phyloP scores from a whole-genome alignment of 2,797 vertebrate species.

The Characodon lateralis region DNA sequence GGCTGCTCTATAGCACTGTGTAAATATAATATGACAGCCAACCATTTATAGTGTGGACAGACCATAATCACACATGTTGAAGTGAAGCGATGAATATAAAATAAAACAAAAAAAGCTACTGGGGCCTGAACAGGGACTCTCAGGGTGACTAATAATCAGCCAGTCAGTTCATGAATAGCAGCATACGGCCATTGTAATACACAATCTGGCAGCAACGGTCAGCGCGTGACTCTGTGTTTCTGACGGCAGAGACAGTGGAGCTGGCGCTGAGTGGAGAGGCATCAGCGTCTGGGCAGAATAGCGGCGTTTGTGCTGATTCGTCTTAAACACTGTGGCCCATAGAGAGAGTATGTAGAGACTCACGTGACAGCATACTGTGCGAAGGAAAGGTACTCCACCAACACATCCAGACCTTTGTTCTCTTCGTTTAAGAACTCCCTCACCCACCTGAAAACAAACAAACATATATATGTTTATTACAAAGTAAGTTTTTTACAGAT shows the following conservation, averaged over 20 bases:
- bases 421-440: slow-evolving; percentile 98
- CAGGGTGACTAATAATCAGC: slow-evolving; percentile 73
- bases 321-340: slow-evolving; percentile 21
- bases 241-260: slow-evolving; percentile 45
- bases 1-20: slow-evolving; percentile 29
- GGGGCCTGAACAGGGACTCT: slow-evolving; percentile 55
- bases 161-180: slow-evolving; percentile 72
- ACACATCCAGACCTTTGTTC: slow-evolving; percentile 95
- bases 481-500: neutral
- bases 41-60: slow-evolving; percentile 65
- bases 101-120: slow-evolving; percentile 43
- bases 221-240: slow-evolving; percentile 71
- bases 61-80: slow-evolving; percentile 65
- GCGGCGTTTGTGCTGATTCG: slow-evolving; percentile 69
- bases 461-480: neutral
- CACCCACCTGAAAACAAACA: slow-evolving; percentile 87
- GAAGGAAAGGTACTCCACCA: slow-evolving; percentile 98
- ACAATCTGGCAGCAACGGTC: slow-evolving; percentile 52
- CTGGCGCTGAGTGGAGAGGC: slow-evolving; percentile 50
- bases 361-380: slow-evolving; percentile 98
- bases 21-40: slow-evolving; percentile 56
- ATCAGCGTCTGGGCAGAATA: slow-evolving; percentile 64
- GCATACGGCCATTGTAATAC: slow-evolving; percentile 53
- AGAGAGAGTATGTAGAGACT: slow-evolving; percentile 74
- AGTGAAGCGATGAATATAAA: slow-evolving; percentile 45